Evolutionary conservation across 1,140 invertebrate genomes (phyloP).

Genomic region (Nephotettix cincticeps): DNA sequence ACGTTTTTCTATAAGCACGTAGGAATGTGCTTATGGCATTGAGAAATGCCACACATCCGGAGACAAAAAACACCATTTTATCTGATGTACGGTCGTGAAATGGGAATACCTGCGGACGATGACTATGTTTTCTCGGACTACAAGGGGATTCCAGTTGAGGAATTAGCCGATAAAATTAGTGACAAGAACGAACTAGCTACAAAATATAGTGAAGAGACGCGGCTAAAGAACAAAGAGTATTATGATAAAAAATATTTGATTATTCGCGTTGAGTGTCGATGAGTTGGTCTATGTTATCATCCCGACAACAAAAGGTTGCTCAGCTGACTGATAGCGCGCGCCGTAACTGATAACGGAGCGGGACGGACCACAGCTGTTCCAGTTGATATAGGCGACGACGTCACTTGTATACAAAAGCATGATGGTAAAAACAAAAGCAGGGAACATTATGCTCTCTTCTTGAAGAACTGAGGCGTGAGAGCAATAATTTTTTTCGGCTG

Average conservation of each 20-base stretch:
- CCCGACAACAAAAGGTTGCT: not conserved
- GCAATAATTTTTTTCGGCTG: no score
- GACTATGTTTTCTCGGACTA: conserved; percentile 1
- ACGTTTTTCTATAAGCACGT: no score
- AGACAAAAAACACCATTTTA: not conserved
- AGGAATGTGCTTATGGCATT: not conserved
- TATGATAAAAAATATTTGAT: not conserved
- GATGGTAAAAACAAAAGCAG: no score
- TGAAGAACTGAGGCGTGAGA: no score
- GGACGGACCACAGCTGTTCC: no score
- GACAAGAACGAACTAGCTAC: not conserved
- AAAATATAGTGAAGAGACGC: not conserved
- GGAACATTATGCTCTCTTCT: no score
- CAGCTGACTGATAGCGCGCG: no score
- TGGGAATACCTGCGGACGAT: not conserved
- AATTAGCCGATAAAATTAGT: not conserved
- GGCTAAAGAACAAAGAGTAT: conserved; percentile 1
- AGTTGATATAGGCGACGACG: no score
- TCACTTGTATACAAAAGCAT: no score
- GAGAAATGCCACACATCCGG: not conserved
- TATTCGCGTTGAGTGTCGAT: not conserved
- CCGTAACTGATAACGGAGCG: no score
- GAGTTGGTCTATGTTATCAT: not conserved
- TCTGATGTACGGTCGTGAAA: not conserved
- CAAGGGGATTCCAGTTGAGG: not conserved